A percentile compares a stretch with the other conserved stretches of the same genome.
Conservation (phyloP, 2,113 vertebrate species). For the Ageneiosus marmoratus region DNA sequence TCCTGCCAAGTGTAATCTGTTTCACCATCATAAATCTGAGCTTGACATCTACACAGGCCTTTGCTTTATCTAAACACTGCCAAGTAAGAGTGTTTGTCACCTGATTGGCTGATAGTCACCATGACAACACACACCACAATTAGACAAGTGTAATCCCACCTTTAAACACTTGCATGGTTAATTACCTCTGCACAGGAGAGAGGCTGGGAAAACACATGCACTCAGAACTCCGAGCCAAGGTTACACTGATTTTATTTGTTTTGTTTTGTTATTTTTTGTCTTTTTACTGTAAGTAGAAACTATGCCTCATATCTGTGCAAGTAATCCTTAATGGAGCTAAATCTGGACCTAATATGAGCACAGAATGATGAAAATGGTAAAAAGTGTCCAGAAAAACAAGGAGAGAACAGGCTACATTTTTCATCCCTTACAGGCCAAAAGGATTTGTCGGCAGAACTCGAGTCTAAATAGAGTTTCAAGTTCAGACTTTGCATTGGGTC, state of each 20-base stretch:
- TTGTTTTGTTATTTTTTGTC: constrained; percentile 19
- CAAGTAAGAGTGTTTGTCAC: constrained; percentile 88
- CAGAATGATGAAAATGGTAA: background rate
- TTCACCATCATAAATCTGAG: constrained; percentile 91
- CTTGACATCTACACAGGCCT: constrained; percentile 90
- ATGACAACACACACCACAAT: constrained; percentile 94
- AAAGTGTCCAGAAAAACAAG: constrained; percentile 33
- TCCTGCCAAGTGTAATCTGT: constrained; percentile 89
- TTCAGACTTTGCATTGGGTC: constrained; percentile 40
- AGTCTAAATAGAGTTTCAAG: constrained; percentile 31
- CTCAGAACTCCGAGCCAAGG: constrained; percentile 69
- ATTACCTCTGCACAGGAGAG: constrained; percentile 86
- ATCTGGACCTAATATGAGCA: constrained; percentile 43
- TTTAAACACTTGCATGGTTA: constrained; percentile 85
- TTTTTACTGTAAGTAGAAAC: constrained; percentile 67
- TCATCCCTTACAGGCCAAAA: constrained; percentile 12
- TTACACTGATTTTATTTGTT: constrained; percentile 36
- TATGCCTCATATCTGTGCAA: constrained; percentile 72
- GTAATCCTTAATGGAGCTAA: constrained; percentile 69
- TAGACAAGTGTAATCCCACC: constrained; percentile 92
- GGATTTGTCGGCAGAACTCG: background rate
- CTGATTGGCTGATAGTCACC: constrained; percentile 90
- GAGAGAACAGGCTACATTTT: constrained; percentile 16
- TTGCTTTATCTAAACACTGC: constrained; percentile 86
- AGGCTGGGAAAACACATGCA: constrained; percentile 66